Conservation (phyloP, 1,140 invertebrate species). For the Archivesica marissinica region DNA sequence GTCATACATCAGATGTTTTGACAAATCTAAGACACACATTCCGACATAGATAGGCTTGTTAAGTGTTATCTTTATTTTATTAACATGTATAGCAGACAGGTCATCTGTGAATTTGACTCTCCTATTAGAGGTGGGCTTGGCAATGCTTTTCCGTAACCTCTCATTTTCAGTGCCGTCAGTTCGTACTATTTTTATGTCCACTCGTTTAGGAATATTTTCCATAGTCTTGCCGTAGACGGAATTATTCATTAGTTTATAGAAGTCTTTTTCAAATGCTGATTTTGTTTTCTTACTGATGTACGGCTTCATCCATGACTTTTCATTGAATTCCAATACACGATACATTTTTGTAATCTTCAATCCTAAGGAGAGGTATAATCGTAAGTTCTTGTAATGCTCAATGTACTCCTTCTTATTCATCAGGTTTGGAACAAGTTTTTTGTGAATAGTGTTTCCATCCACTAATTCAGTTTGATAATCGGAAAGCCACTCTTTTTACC, state of each 20-base stretch:
- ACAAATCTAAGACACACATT: no score
- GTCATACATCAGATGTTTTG: no score
- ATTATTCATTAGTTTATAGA: conserved; percentile 62
- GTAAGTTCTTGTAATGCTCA: conserved; percentile 61
- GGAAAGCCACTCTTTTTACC: conserved; percentile 28
- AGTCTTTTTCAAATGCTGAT: conserved; percentile 83
- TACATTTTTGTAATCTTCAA: conserved; percentile 66
- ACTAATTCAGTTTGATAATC: conserved; percentile 18
- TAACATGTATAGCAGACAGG: no score
- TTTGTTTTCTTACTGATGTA: conserved; percentile 76
- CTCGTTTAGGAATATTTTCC: conserved; percentile 39
- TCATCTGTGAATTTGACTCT: conserved; percentile 57
- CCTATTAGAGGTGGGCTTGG: conserved; percentile 33
- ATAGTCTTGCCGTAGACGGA: conserved; percentile 80
- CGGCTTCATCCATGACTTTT: conserved; percentile 59
- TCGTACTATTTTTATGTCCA: conserved; percentile 36
- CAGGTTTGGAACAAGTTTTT: conserved; percentile 48
- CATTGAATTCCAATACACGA: conserved; percentile 53
- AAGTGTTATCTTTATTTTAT: no score
- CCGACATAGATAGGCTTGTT: no score
- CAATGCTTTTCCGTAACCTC: background rate
- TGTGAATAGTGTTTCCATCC: background rate
- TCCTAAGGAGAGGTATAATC: conserved; percentile 11
- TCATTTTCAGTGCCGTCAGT: conserved; percentile 1
- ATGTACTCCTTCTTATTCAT: conserved; percentile 62